Conservation (phyloP, 2,797 vertebrate genomes). For the Chlorospingus semifuscus region DNA sequence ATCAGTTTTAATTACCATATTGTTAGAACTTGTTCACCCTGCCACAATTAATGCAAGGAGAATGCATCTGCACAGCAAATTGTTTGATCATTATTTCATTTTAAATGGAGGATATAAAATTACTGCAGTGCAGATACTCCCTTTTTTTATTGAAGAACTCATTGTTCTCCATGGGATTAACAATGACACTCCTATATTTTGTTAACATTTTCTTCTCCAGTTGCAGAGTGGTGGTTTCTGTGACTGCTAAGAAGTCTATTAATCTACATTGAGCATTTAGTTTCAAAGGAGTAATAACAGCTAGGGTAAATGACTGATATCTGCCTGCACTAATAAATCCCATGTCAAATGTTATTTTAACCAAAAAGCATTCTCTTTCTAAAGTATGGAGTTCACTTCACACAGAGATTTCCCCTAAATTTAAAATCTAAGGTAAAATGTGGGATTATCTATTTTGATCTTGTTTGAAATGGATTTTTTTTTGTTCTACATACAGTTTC, state of each 20-base stretch:
- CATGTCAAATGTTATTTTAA: not conserved
- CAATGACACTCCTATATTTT: not conserved
- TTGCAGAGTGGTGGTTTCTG: not conserved
- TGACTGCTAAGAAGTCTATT: not conserved
- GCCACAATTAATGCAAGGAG: not conserved
- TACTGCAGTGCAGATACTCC: not conserved
- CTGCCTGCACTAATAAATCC: not conserved
- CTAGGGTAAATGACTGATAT: not conserved
- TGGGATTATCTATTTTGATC: not conserved
- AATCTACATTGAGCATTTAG: not conserved
- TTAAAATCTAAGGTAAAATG: not conserved
- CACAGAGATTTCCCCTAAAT: not conserved
- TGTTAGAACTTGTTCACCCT: slow-evolving; percentile 52
- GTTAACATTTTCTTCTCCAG: not conserved
- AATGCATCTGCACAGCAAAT: slow-evolving; percentile 16
- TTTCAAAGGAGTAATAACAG: not conserved
- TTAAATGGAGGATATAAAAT: slow-evolving; percentile 27
- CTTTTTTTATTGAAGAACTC: not conserved
- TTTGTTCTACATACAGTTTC: not conserved
- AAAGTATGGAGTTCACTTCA: not conserved
- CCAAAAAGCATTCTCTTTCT: not conserved
- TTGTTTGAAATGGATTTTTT: rapidly evolving
- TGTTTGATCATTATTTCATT: slow-evolving; percentile 40
- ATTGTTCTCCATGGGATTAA: not conserved
- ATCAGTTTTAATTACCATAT: not conserved